Evolutionary conservation across 2,888 invertebrate genomes (phyloP).

Genomic region (Ferrisia virgata): DNA sequence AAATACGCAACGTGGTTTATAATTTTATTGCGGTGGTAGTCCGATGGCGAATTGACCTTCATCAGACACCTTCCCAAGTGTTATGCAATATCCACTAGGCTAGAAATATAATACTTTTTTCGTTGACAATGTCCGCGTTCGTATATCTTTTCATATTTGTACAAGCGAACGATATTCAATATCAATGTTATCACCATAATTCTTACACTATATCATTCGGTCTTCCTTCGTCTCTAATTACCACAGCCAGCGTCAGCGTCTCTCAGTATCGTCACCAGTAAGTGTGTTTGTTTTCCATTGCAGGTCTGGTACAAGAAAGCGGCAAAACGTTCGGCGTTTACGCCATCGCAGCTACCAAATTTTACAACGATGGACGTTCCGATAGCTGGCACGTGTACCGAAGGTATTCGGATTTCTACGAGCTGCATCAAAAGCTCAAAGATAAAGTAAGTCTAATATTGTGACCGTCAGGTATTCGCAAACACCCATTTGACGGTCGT

Average conservation of each 20-base stretch:
- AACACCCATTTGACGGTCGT: background rate
- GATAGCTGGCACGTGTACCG: conserved; percentile 89
- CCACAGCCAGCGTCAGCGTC: background rate
- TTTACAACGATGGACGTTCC: conserved; percentile 61
- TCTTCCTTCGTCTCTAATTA: conserved; percentile 5
- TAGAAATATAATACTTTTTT: background rate
- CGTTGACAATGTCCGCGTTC: background rate
- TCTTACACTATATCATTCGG: background rate
- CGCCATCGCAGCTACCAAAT: conserved; percentile 74
- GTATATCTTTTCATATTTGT: background rate
- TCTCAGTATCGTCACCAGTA: background rate
- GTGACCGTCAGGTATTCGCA: background rate
- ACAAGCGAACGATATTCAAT: background rate
- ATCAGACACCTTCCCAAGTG: background rate
- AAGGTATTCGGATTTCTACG: conserved; percentile 90
- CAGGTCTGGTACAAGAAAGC: conserved; percentile 74
- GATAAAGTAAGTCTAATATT: conserved; percentile 60
- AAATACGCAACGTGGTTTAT: background rate
- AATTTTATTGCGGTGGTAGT: background rate
- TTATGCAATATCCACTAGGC: background rate
- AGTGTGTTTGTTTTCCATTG: conserved; percentile 51
- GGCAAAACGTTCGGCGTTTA: conserved; percentile 86
- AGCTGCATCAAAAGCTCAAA: conserved; percentile 77
- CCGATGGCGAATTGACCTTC: background rate
- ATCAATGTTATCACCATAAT: conserved; percentile 6